A percentile compares a stretch with the other conserved stretches of the same genome.
These are phyloP conservation scores for Glandiceps talaboti DNA, from an alignment of 53 echinoderm and acorn worm genomes.

Conservation along the genomic window DNA sequence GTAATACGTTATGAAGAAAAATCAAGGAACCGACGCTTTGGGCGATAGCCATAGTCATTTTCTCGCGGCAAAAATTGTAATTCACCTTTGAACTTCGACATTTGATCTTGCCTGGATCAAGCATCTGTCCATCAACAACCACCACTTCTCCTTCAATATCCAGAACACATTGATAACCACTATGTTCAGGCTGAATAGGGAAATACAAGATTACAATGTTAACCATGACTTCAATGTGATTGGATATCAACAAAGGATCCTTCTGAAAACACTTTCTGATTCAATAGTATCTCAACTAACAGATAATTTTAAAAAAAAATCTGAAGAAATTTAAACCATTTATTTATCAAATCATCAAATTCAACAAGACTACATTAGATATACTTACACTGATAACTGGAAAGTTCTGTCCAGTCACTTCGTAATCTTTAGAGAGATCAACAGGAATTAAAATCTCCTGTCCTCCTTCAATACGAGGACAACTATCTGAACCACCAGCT, in stretches of 20 bases:
- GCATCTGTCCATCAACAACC: background rate
- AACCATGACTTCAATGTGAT: background rate
- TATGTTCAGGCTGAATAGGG: background rate
- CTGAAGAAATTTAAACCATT: no score
- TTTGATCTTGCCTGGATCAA: background rate
- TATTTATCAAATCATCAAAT: background rate
- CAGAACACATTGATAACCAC: conserved; percentile 51
- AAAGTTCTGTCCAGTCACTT: conserved; percentile 36
- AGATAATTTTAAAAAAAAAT: no score
- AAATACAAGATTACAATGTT: background rate
- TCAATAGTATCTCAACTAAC: no score
- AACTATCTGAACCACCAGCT: background rate
- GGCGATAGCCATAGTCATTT: no score
- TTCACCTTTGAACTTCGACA: background rate
- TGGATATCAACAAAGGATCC: no score
- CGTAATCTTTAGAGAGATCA: conserved; percentile 22
- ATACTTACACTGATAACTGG: conserved; percentile 39
- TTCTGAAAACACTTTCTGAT: no score
- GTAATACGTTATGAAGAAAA: no score
- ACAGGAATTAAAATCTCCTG: conserved; percentile 64
- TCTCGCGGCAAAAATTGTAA: background rate
- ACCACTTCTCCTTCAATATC: conserved; percentile 23
- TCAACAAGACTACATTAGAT: background rate
- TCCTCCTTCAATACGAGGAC: conserved; percentile 12
- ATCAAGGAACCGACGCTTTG: no score